A percentile compares a stretch with the other conserved stretches of the same genome.
Evolutionary conservation across 2,113 vertebrate species (phyloP).

Genomic region (Corydoras sp.): DNA sequence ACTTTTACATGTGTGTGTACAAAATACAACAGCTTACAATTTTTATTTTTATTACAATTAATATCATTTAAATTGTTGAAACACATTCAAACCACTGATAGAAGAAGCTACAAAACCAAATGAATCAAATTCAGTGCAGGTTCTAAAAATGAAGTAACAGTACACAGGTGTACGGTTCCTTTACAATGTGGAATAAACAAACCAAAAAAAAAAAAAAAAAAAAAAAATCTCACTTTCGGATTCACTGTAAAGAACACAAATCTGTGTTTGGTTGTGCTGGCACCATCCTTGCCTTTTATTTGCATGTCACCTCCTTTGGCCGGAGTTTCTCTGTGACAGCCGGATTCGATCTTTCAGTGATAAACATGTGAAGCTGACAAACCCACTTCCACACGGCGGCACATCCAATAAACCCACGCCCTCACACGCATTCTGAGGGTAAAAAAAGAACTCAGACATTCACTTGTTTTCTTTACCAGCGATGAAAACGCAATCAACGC

Average conservation of each 20-base stretch:
- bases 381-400: slow-evolving; percentile 35
- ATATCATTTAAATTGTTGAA: too few species aligned
- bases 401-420: slow-evolving; percentile 14
- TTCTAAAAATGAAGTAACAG: too few species aligned
- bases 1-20: too few species aligned
- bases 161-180: too few species aligned
- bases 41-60: too few species aligned
- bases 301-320: slow-evolving; percentile 63
- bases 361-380: slow-evolving; percentile 48
- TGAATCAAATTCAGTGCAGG: too few species aligned
- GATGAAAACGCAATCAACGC: background rate
- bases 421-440: background rate
- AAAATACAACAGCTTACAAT: too few species aligned
- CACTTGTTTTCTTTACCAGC: slow-evolving; percentile 2
- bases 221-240: slow-evolving; percentile 24
- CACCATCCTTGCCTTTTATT: slow-evolving; percentile 48
- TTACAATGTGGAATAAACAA: too few species aligned
- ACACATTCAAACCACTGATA: too few species aligned
- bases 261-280: slow-evolving; percentile 42
- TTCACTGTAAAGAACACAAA: slow-evolving; percentile 31
- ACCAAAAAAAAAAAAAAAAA: too few species aligned
- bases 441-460: background rate
- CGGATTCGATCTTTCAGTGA: slow-evolving; percentile 43
- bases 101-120: too few species aligned
- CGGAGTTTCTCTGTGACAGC: slow-evolving; percentile 51